Percentiles rank a stretch among this genome's conserved stretches.
Evolutionary conservation across 2,113 vertebrate genomes (phyloP).

Genomic region (Potamarius usumacintae): DNA sequence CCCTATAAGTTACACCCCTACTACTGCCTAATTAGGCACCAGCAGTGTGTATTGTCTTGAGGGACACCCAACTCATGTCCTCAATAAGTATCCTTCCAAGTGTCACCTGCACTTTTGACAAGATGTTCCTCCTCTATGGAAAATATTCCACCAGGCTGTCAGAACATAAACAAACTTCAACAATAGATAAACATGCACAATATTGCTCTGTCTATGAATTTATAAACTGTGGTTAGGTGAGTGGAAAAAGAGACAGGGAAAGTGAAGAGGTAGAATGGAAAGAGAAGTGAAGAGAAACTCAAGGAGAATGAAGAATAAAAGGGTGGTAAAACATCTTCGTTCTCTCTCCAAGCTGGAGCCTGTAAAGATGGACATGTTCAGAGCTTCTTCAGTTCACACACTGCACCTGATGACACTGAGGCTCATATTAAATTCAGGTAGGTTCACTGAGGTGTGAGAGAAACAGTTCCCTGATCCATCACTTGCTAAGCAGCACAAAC

Average conservation of each 20-base stretch:
- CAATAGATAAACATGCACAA: slow-evolving; percentile 30
- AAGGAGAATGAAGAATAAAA: slow-evolving; percentile 9
- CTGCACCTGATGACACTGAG: neutral
- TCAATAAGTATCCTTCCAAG: slow-evolving; percentile 28
- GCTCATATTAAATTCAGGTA: slow-evolving; percentile 29
- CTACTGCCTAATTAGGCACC: slow-evolving; percentile 67
- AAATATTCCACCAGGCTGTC: slow-evolving; percentile 22
- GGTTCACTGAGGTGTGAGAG: slow-evolving; percentile 24
- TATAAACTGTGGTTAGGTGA: slow-evolving; percentile 12
- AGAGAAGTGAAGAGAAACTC: neutral
- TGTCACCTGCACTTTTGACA: slow-evolving; percentile 38
- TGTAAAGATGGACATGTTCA: neutral
- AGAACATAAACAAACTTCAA: slow-evolving; percentile 37
- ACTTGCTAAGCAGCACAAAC: neutral
- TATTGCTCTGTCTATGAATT: slow-evolving; percentile 24
- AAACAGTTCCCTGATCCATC: slow-evolving; percentile 27
- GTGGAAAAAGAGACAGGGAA: slow-evolving; percentile 9
- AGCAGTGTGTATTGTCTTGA: slow-evolving; percentile 61
- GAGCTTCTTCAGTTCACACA: slow-evolving; percentile 10
- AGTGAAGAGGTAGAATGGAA: slow-evolving; percentile 7
- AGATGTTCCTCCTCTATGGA: neutral
- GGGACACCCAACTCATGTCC: slow-evolving; percentile 8
- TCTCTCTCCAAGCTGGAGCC: neutral
- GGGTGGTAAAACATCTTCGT: neutral
- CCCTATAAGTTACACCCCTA: slow-evolving; percentile 48